These are phyloP conservation scores for Lochmaea crataegi DNA, from an alignment of 2,888 invertebrate species.

Conservation along the genomic window DNA sequence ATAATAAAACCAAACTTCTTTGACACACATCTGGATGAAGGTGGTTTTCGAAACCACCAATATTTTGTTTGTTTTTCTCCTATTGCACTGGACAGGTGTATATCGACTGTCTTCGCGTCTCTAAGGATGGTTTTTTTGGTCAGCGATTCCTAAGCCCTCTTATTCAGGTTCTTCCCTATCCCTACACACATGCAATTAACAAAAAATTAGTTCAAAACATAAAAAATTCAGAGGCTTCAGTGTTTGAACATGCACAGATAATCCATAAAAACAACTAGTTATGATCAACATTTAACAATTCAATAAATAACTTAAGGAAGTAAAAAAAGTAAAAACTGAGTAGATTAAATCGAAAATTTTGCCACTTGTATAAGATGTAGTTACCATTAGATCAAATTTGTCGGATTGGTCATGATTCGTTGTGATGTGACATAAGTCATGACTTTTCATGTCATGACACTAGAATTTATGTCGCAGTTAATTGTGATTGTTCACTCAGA, in stretches of 20 bases:
- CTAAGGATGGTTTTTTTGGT: constrained; percentile 17
- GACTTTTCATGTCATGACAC: too few relatives aligned
- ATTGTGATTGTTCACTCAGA: too few relatives aligned
- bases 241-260: not conserved
- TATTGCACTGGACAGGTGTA: constrained; percentile 25
- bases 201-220: constrained; percentile 48
- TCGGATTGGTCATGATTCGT: too few relatives aligned
- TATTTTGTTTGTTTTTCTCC: constrained; percentile 18
- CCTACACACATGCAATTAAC: constrained; percentile 54
- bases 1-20: constrained; percentile 47
- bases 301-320: too few relatives aligned
- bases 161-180: constrained; percentile 53
- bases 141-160: constrained; percentile 33
- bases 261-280: not conserved
- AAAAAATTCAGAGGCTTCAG: constrained; percentile 20
- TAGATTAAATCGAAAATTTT: too few relatives aligned
- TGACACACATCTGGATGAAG: constrained; percentile 43
- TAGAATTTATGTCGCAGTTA: too few relatives aligned
- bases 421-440: too few relatives aligned
- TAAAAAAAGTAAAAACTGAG: not conserved
- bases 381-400: too few relatives aligned
- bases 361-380: too few relatives aligned
- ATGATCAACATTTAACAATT: too few relatives aligned
- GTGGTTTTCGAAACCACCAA: constrained; percentile 15
- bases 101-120: constrained; percentile 12